Conservation (phyloP, 2,113 vertebrate genomes). For the Catharus minimus region DNA sequence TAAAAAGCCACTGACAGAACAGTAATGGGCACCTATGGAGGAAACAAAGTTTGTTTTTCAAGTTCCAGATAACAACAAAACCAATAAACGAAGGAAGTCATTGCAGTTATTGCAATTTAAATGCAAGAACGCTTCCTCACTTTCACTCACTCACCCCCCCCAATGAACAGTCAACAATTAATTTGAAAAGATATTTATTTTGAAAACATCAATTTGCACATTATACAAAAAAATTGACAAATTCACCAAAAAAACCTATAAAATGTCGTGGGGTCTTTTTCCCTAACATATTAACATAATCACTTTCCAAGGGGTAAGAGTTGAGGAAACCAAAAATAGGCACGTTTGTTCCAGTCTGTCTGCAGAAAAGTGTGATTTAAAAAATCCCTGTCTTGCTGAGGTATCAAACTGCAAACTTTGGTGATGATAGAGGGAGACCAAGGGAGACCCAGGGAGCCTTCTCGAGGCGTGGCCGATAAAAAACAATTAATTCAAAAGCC, state of each 20-base stretch:
- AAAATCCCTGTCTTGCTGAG: conserved; percentile 63
- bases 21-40: background rate
- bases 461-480: conserved; percentile 10
- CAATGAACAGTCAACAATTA: background rate
- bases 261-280: background rate
- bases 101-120: background rate
- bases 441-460: background rate
- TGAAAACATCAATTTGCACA: conserved; percentile 71
- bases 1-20: background rate
- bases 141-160: background rate
- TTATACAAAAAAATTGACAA: conserved; percentile 65
- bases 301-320: conserved; percentile 29
- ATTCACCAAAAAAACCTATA: conserved; percentile 53
- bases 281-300: conserved; percentile 67
- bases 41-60: background rate
- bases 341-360: conserved; percentile 68
- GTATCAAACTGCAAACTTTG: conserved; percentile 76
- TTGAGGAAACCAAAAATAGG: conserved; percentile 13
- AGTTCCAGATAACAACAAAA: background rate
- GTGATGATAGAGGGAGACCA: conserved; percentile 30
- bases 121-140: background rate
- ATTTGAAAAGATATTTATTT: conserved; percentile 77
- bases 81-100: background rate
- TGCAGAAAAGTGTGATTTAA: conserved; percentile 57
- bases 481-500: background rate